Conservation (phyloP, 1,140 invertebrate species). For the Danaus plexippus region DNA sequence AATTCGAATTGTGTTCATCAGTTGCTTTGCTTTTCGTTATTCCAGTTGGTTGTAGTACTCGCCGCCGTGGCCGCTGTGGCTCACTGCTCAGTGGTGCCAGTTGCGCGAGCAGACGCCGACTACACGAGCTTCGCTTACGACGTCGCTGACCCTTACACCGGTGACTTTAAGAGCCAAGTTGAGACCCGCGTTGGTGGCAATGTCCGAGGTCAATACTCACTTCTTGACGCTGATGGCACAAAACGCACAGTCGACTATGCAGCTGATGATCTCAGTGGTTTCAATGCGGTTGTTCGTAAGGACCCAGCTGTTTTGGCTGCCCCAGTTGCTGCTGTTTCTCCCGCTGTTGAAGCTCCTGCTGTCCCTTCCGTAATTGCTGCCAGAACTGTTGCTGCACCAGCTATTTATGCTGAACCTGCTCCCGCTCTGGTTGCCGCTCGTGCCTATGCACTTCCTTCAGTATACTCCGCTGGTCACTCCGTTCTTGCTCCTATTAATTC, state of each 20-base stretch:
- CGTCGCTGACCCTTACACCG: conserved; percentile 68
- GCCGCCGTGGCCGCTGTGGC: conserved; percentile 32
- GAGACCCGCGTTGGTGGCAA: conserved; percentile 69
- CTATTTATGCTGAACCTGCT: too few species aligned
- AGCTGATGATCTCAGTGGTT: conserved; percentile 52
- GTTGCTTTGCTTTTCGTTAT: conserved; percentile 7
- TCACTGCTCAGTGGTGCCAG: too few species aligned
- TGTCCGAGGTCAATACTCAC: conserved; percentile 66
- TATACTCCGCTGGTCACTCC: too few species aligned
- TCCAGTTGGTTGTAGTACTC: conserved; percentile 43
- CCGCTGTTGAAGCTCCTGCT: conserved; percentile 21
- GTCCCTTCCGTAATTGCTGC: conserved; percentile 17
- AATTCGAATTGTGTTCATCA: too few species aligned
- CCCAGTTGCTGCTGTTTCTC: conserved; percentile 18
- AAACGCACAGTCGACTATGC: conserved; percentile 63
- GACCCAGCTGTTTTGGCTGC: conserved; percentile 39
- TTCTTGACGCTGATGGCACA: conserved; percentile 60
- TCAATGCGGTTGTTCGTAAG: conserved; percentile 64
- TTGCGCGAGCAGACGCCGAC: conserved; percentile 22
- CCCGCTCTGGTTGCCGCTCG: too few species aligned
- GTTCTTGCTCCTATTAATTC: too few species aligned
- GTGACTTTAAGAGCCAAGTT: conserved; percentile 67
- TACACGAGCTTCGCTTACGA: conserved; percentile 52
- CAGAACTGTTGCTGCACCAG: too few species aligned
- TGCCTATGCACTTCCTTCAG: too few species aligned